These are phyloP conservation scores for Pocillopora verrucosa DNA, from an alignment of 64 coral and sea anemone genomes.

Conservation along the genomic window DNA sequence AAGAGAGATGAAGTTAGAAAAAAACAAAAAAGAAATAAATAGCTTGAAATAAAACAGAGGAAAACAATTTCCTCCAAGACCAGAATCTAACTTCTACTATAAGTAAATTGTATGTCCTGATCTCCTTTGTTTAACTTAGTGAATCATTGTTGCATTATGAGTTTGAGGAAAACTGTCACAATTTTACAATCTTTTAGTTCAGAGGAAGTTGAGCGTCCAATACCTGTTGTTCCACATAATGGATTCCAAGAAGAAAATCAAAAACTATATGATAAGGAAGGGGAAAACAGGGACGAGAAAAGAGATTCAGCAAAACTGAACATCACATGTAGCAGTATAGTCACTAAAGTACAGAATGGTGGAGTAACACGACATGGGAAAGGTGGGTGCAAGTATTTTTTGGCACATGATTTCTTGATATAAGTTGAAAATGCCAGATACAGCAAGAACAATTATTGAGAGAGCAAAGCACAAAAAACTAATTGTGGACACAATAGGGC, in stretches of 20 bases:
- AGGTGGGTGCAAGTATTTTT: conserved; percentile 50
- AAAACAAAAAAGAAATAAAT: too few species aligned
- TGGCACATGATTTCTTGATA: not conserved
- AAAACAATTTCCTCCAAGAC: too few species aligned
- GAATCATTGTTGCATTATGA: too few species aligned
- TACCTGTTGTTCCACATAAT: conserved; percentile 58
- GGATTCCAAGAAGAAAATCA: conserved; percentile 42
- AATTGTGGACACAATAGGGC: too few species aligned
- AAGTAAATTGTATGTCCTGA: too few species aligned
- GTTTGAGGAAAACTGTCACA: too few species aligned
- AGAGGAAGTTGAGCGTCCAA: conserved; percentile 3
- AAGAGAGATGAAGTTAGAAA: too few species aligned
- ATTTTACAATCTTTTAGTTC: not conserved
- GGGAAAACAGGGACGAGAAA: conserved; percentile 6
- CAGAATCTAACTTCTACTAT: too few species aligned
- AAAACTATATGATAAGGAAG: too few species aligned
- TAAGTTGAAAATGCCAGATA: not conserved
- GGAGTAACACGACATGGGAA: conserved; percentile 57
- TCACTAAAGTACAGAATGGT: conserved; percentile 83
- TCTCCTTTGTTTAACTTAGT: too few species aligned
- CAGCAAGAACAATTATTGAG: not conserved
- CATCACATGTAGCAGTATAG: conserved; percentile 49
- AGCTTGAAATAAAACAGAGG: too few species aligned
- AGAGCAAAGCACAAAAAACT: too few species aligned
- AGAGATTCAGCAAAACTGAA: conserved; percentile 27